Conservation (phyloP, 2,888 invertebrate species). For the Ophioninae sp. region DNA sequence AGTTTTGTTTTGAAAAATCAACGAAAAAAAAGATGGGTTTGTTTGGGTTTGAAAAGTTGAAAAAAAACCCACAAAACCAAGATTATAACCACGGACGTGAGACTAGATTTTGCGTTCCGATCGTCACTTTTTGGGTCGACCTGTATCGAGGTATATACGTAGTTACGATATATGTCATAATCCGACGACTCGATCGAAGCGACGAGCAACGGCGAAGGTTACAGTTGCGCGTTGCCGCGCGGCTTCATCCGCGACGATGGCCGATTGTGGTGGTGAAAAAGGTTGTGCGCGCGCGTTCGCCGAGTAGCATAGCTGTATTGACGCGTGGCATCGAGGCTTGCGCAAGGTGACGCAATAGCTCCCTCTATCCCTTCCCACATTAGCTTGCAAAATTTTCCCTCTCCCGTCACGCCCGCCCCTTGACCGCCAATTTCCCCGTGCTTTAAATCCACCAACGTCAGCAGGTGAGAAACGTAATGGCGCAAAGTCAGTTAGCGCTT, state of each 20-base stretch:
- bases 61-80: no score
- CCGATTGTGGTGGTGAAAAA: conserved; percentile 33
- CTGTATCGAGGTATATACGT: background rate
- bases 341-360: conserved; percentile 78
- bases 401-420: conserved; percentile 1
- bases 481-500: background rate
- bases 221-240: conserved; percentile 65
- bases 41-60: no score
- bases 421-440: background rate
- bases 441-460: conserved; percentile 10
- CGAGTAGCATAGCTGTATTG: conserved; percentile 73
- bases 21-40: background rate
- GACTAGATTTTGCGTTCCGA: no score
- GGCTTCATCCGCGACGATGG: conserved; percentile 7
- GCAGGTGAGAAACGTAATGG: conserved; percentile 16
- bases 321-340: conserved; percentile 76
- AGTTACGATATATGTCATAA: conserved; percentile 38
- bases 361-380: conserved; percentile 15
- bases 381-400: conserved; percentile 32
- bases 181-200: conserved; percentile 52
- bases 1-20: background rate
- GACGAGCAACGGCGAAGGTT: conserved; percentile 75
- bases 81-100: no score
- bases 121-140: no score
- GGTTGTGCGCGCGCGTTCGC: conserved; percentile 30